Evolutionary conservation across 2,888 invertebrate genomes (phyloP), one percentile per base, ranked within the genome.

Genomic region (Cantharis rufa): DNA sequence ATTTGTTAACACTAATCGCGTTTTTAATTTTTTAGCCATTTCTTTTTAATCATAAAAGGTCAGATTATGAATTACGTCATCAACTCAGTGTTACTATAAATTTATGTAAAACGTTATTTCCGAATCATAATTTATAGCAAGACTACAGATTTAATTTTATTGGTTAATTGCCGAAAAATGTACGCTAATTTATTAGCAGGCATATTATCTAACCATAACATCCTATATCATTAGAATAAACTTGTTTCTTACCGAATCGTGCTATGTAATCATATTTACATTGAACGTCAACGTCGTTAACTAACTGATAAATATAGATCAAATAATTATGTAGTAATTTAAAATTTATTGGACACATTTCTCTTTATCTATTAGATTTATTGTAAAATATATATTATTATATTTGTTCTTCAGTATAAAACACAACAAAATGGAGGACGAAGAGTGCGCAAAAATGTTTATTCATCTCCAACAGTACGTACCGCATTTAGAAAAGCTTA

Each of bases 401-500:
- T 48, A 48, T 48, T 48, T 48, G 7, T 48, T n/a, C 48, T 48
- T 48, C 48, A 48, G 48, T 48, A 48, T 9, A n/a, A 48, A 48
- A n/a, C n/a, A 13, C 32, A n/a, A 48, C 70, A 82, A 83, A 72
- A 87, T 87, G 86, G 83, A 85, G 68, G 86, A 88, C 73, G 88
- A 89, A 78, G 90, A 90, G 70, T 93, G 93, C 88, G 90, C 91
- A 78, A 87, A 85, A 79, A 93, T 92, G 87, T 90, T 93, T 85
- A 89, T 90, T 82, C 91, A 92, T 84, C 91, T 94, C 89, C 92
- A 92, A 88, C 90, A 90, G 82, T 93, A 93, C 87, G 91, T 94
- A 82, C 94, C 94, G n/a, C 94, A 94, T 85, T 86, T 95, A 86
- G 92, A 92, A 84, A 91, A 89, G 81, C 92, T 94, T 90, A 94